These are phyloP conservation scores for Phenganax stokvisi DNA, from an alignment of 92 coral and sea anemone species.

Conservation along the genomic window DNA sequence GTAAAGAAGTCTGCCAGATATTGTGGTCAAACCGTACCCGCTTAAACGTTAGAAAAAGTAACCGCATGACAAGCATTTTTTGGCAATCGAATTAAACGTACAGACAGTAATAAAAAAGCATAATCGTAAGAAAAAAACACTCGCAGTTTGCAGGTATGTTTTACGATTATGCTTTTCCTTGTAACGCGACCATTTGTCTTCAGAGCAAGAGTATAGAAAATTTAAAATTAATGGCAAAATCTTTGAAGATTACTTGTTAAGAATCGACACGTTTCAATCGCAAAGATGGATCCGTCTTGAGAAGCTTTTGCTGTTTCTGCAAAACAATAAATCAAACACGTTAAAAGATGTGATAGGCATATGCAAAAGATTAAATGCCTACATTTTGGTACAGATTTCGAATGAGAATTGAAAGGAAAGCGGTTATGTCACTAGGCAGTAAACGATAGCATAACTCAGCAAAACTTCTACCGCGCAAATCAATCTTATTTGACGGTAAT, in stretches of 20 bases:
- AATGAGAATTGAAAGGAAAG: too few species aligned
- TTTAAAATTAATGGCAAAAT: background rate
- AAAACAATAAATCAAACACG: background rate
- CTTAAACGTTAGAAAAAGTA: too few species aligned
- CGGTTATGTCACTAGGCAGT: too few species aligned
- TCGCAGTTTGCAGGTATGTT: background rate
- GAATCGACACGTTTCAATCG: conserved; percentile 83
- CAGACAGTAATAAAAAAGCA: background rate
- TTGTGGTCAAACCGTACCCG: too few species aligned
- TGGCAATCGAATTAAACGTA: too few species aligned
- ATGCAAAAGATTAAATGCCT: background rate
- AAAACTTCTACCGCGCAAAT: too few species aligned
- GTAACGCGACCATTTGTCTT: background rate
- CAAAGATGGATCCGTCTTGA: conserved; percentile 88
- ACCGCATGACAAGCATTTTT: too few species aligned
- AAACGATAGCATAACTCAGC: too few species aligned
- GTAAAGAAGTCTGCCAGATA: too few species aligned
- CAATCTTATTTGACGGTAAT: too few species aligned
- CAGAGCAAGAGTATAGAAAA: background rate
- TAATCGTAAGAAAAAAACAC: background rate
- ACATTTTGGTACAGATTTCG: too few species aligned
- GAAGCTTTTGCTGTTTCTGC: conserved; percentile 86
- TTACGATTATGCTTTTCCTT: background rate
- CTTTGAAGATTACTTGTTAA: conserved; percentile 21
- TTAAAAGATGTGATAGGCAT: background rate